Evolutionary conservation across 2,113 vertebrate species (phyloP).

Genomic region (Pipa parva): DNA sequence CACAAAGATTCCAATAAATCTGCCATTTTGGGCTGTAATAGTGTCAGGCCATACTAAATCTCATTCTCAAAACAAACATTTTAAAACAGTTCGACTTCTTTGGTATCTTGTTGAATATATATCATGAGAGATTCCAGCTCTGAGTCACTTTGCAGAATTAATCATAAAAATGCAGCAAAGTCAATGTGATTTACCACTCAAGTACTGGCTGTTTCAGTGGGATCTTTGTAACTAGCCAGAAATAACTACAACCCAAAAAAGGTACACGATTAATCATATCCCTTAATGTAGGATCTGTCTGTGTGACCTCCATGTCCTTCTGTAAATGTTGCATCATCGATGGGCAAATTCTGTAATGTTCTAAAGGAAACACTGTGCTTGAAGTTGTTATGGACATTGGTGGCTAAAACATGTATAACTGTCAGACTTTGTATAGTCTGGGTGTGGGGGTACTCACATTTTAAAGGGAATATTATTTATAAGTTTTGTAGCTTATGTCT

Average conservation of each 20-base stretch:
- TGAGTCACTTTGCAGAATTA: conserved; percentile 12
- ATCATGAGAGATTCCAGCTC: conserved; percentile 22
- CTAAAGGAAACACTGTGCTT: too few relatives aligned
- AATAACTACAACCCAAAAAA: neutral
- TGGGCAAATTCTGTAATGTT: too few relatives aligned
- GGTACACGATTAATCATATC: neutral
- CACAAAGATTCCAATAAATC: conserved; percentile 34
- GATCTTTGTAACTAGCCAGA: neutral
- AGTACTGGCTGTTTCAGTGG: conserved; percentile 1
- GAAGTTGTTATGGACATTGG: too few relatives aligned
- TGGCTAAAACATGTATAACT: too few relatives aligned
- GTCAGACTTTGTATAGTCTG: too few relatives aligned
- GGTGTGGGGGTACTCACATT: too few relatives aligned
- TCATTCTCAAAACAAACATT: conserved; percentile 27
- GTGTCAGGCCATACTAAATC: conserved; percentile 27
- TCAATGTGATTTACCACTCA: conserved; percentile 3
- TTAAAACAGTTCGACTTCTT: conserved; percentile 21
- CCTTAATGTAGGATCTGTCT: neutral
- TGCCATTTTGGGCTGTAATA: conserved; percentile 25
- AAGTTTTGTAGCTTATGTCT: too few relatives aligned
- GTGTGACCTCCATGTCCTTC: too few relatives aligned
- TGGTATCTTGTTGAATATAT: conserved; percentile 24
- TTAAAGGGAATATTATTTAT: too few relatives aligned
- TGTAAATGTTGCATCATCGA: too few relatives aligned
- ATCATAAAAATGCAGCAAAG: conserved; percentile 11